A percentile compares a stretch with the other conserved stretches of the same genome.
Conservation (phyloP, 2,113 vertebrate species). For the Rutilus rutilus region DNA sequence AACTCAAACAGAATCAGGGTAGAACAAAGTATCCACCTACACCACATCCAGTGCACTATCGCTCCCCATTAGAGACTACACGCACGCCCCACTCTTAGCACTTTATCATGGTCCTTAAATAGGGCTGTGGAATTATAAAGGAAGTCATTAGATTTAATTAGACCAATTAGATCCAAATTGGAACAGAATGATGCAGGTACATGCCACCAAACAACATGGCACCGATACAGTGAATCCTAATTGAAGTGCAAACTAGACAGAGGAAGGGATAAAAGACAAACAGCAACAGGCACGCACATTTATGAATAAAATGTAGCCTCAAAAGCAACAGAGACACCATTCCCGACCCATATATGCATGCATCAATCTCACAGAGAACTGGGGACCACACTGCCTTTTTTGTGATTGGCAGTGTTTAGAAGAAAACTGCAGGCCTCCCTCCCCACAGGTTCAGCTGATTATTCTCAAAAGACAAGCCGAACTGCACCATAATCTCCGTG, state of each 20-base stretch:
- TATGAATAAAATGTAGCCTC: not conserved
- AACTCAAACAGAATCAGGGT: conserved; percentile 16
- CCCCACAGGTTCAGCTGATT: conserved; percentile 68
- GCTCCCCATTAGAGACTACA: conserved; percentile 46
- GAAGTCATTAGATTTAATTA: conserved; percentile 60
- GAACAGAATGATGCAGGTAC: conserved; percentile 53
- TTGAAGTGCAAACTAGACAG: conserved; percentile 17
- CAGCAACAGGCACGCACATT: not conserved
- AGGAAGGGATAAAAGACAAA: not conserved
- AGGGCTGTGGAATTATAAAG: conserved; percentile 51
- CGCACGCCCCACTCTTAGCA: conserved; percentile 41
- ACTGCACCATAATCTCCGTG: conserved; percentile 64
- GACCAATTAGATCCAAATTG: conserved; percentile 55
- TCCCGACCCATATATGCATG: not conserved
- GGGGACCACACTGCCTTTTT: not conserved
- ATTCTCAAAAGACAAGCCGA: conserved; percentile 63
- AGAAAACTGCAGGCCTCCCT: conserved; percentile 66
- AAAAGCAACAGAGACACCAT: not conserved
- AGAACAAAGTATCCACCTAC: conserved; percentile 32
- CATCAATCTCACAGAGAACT: not conserved
- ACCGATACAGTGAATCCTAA: conserved; percentile 48
- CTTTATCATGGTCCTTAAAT: conserved; percentile 59
- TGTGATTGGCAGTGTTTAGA: conserved; percentile 49
- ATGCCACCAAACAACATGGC: conserved; percentile 51
- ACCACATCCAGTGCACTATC: conserved; percentile 39